Evolutionary conservation across 2,888 invertebrate genomes (phyloP), one percentile per base, ranked within the genome.

Genomic region (Ennomos erosarius): DNA sequence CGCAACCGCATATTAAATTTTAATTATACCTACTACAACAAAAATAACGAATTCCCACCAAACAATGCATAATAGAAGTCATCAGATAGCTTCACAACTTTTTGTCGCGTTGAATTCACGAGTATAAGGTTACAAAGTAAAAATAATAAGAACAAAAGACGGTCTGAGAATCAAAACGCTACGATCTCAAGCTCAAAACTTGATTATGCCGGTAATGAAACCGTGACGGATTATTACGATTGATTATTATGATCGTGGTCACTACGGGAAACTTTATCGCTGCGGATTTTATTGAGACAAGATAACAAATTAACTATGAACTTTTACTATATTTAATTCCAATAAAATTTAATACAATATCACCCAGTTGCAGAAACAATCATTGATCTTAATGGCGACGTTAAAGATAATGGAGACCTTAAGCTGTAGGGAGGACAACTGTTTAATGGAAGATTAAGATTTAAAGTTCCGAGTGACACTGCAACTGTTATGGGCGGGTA

Each of bases 31-130:
- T n/a, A n/a, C n/a, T n/a, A n/a, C 52, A 54, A 36, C 53, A 62
- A 66, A 55, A 64, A 60, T 64, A 54, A 36, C 58, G 46, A 33
- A 62, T 75, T 81, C 78, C 71, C 79, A 79, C 69, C 62, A 66
- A 66, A 76, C 73, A 74, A 78, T 67, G 60, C 65, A 76, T 73
- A 74, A 78, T 67, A 60, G 42, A 35, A 43, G 65, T 63, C 55
- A 69, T 62, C 64, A 59, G 69, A 69, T 63, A 40, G 37, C 12
- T 56, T 59, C 67, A 56, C 59, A 55, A 59, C 46, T 62, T 70
- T 69, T 69, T 64, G 64, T 67, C 57, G 42, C 56, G 44, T 58
- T 46, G 60, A 34, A 34, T 40, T 44, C 56, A 39, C 35, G 38
- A 46, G 61, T 73, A 68, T 71, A 65, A 61, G 38, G 59, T 73